Base-by-base conservation (phyloP, 2,797 vertebrate genomes). In the Taenioides sp. region DNA sequence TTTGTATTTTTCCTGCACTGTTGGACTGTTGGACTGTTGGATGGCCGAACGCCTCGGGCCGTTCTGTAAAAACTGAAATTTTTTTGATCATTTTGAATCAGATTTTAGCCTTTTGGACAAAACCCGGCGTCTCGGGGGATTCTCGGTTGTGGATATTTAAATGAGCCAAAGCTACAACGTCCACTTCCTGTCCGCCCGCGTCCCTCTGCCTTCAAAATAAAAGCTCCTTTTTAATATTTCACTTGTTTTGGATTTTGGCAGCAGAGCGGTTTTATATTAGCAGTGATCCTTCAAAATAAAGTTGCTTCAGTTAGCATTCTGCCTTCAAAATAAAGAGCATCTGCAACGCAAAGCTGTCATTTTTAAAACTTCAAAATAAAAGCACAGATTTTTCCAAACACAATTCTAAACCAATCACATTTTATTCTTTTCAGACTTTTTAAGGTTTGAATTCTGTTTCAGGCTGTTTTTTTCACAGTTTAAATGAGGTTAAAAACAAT, bases 111-210 rank as follows among this genome's bases (percentile, higher is more conserved):
- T 91, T 75, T 80, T 40, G 61, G 91, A 95, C 96, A 96, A 96
- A 96, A 95, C 95, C 95, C 85, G 93, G 95, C 93, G 92, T 25
- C 84, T 92, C 69, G 90, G 93, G 93, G 87, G 89, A 95, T 95
- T 85, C 75, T 47, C 43, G 43, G 16, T 47, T 69, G 83, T 89
- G 84, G 87, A 89, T 90, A 85, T 91, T 91, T 92, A 89, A 92
- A 87, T 86, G 86, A 87, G 84, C 89, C 80, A 82, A 90, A 74
- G 82, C 78, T 78, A 67, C 9, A 67, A 65, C 78, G 72, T 82
- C 73, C 55, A 70, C 74, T 82, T 69, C 76, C 71, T 74, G 76
- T 76, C 69, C 62, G 76, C 69, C 77, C 75, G 82, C 59, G 47
- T 71, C 61, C 50, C 67, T 31, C 70, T 70, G 72, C 69, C 69